phyloP scores from a whole-genome alignment of 1,140 invertebrate genomes.

The Drosophila bocqueti region DNA sequence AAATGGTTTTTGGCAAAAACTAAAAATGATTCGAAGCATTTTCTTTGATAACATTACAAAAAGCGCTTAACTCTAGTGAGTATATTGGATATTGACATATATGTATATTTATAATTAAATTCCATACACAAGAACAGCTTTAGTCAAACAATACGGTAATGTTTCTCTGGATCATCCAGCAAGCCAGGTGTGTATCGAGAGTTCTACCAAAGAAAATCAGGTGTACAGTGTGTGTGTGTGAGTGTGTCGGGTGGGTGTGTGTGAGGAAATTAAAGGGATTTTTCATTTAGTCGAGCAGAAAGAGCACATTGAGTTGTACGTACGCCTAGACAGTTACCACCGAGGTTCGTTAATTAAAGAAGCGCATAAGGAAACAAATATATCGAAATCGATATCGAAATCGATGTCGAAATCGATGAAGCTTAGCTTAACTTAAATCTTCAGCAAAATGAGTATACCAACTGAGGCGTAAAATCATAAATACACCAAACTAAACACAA shows the following conservation, averaged over 20 bases:
- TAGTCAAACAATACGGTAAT: slow-evolving; percentile 56
- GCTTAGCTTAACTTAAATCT: slow-evolving; percentile 24
- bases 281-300: slow-evolving; percentile 51
- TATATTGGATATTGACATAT: slow-evolving; percentile 45
- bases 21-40: slow-evolving; percentile 54
- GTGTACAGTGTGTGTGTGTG: slow-evolving; percentile 18
- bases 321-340: slow-evolving; percentile 53
- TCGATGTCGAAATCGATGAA: slow-evolving; percentile 5
- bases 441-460: slow-evolving; percentile 57
- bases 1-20: slow-evolving; percentile 50
- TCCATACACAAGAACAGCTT: slow-evolving; percentile 63
- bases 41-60: slow-evolving; percentile 73
- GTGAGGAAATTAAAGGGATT: slow-evolving; percentile 27
- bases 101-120: slow-evolving; percentile 35
- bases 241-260: slow-evolving; percentile 20
- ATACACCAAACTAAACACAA: slow-evolving; percentile 27
- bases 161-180: slow-evolving; percentile 57
- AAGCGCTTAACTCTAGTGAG: slow-evolving; percentile 66
- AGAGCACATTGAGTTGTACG: slow-evolving; percentile 53
- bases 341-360: slow-evolving; percentile 24
- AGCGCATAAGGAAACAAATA: slow-evolving; percentile 12
- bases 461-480: slow-evolving; percentile 46
- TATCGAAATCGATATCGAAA: slow-evolving; percentile 1
- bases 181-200: slow-evolving; percentile 55
- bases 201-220: slow-evolving; percentile 44